Conservation (phyloP, 2,888 invertebrate species). For the Eumacrocentrus americanus region DNA sequence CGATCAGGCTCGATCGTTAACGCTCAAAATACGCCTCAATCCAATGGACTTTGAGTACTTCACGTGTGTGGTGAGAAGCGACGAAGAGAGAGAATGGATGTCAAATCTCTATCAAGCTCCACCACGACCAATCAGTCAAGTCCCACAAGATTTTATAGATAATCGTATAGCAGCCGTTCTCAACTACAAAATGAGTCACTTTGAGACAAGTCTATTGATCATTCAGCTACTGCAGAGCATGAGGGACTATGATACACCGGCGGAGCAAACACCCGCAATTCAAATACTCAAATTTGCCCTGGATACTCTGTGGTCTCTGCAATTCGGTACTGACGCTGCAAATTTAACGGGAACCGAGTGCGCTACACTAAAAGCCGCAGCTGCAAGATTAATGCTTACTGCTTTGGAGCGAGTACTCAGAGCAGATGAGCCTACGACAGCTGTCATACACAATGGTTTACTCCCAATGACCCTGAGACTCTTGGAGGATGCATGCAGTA, state of each 20-base stretch:
- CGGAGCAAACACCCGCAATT: slow-evolving; percentile 66
- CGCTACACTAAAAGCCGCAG: slow-evolving; percentile 65
- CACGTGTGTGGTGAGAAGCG: slow-evolving; percentile 63
- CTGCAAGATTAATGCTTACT: slow-evolving; percentile 67
- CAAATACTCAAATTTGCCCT: slow-evolving; percentile 69
- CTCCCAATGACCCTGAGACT: slow-evolving; percentile 69
- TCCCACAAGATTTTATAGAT: slow-evolving; percentile 65
- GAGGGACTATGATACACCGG: slow-evolving; percentile 64
- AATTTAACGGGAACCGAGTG: slow-evolving; percentile 59
- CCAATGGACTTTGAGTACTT: slow-evolving; percentile 71
- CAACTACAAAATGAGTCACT: slow-evolving; percentile 64
- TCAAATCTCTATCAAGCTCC: slow-evolving; percentile 57
- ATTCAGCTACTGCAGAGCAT: slow-evolving; percentile 66
- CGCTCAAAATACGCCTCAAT: slow-evolving; percentile 66
- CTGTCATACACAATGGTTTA: slow-evolving; percentile 67
- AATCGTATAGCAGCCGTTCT: slow-evolving; percentile 65
- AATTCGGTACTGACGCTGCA: slow-evolving; percentile 65
- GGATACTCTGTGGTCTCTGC: slow-evolving; percentile 67
- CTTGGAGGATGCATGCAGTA: slow-evolving; percentile 65
- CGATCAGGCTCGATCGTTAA: slow-evolving; percentile 65
- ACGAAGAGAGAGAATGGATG: slow-evolving; percentile 61
- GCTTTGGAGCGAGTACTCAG: slow-evolving; percentile 66
- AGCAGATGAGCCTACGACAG: slow-evolving; percentile 65
- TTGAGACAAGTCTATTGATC: slow-evolving; percentile 67
- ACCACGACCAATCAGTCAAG: slow-evolving; percentile 57